Conservation (phyloP, 2,888 invertebrate genomes). For the Cantharis rustica region DNA sequence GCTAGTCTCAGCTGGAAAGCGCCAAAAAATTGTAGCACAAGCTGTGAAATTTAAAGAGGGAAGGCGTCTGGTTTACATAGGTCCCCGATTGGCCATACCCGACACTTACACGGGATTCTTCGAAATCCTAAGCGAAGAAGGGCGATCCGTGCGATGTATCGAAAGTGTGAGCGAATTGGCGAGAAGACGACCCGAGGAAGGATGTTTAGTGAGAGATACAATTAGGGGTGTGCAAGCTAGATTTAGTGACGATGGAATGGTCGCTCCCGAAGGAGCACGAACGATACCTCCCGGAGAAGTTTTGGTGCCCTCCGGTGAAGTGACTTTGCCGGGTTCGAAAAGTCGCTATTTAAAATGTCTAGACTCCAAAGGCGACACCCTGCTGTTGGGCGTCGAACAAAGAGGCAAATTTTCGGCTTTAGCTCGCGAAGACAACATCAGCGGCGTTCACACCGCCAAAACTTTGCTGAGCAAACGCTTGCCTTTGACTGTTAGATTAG, state of each 20-base stretch:
- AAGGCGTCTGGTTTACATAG: constrained; percentile 77
- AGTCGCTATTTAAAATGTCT: constrained; percentile 85
- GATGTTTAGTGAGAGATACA: constrained; percentile 81
- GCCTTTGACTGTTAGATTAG: constrained; percentile 89
- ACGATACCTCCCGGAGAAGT: constrained; percentile 84
- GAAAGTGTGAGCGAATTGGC: constrained; percentile 86
- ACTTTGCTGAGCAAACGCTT: constrained; percentile 87
- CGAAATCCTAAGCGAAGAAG: constrained; percentile 92
- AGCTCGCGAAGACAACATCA: constrained; percentile 91
- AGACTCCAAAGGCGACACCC: constrained; percentile 81
- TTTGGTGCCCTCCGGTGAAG: constrained; percentile 77
- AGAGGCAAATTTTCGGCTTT: constrained; percentile 91
- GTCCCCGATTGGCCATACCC: constrained; percentile 86
- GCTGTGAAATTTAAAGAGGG: constrained; percentile 91
- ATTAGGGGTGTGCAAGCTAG: constrained; percentile 71
- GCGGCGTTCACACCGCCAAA: constrained; percentile 90
- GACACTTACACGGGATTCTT: constrained; percentile 91
- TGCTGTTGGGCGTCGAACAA: constrained; percentile 84
- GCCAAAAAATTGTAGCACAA: constrained; percentile 85
- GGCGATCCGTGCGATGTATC: constrained; percentile 86
- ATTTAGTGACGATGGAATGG: constrained; percentile 63
- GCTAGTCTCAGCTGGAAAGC: constrained; percentile 82
- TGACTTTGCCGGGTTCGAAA: constrained; percentile 68
- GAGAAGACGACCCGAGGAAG: constrained; percentile 72
- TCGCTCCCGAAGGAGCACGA: constrained; percentile 71